Conservation (phyloP, 30 jellyfish, hydroid and myxozoan species). For the Mastigias papua region DNA sequence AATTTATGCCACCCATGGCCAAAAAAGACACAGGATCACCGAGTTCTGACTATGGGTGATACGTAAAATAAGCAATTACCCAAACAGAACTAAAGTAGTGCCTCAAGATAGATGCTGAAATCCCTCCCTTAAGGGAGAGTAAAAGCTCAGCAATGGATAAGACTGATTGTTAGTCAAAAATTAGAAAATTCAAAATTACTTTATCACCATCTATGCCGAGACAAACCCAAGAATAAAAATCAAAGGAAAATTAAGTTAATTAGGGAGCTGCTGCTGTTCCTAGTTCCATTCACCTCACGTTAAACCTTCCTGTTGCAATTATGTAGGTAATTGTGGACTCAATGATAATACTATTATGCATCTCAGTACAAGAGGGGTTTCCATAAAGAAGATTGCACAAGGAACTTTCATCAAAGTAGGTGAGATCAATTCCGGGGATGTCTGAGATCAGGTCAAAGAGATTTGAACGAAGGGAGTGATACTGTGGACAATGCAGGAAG, state of each 20-base stretch:
- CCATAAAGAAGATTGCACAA: constrained; percentile 41
- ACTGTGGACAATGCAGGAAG: constrained; percentile 47
- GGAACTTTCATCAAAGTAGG: constrained; percentile 32
- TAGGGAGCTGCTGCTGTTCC: constrained; percentile 41
- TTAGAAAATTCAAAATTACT: background rate
- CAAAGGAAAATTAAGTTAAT: constrained; percentile 14
- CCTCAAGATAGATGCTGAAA: background rate
- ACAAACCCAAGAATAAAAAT: background rate
- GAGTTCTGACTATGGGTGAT: background rate
- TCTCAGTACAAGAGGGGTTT: constrained; percentile 34
- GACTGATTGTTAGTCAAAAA: background rate
- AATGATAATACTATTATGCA: constrained; percentile 8
- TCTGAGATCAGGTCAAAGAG: constrained; percentile 28
- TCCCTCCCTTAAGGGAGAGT: background rate
- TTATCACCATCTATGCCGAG: background rate
- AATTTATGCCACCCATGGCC: background rate
- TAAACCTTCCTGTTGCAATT: constrained; percentile 19
- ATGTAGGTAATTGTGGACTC: constrained; percentile 31
- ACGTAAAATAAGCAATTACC: background rate
- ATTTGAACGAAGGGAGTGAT: constrained; percentile 28
- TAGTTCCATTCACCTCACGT: constrained; percentile 9
- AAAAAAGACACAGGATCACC: background rate
- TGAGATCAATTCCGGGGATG: constrained; percentile 46
- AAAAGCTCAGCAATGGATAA: background rate
- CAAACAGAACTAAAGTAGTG: background rate